These are phyloP conservation scores for Gobio occitaniae DNA, from an alignment of 2,797 vertebrate genomes.

Conservation along the genomic window DNA sequence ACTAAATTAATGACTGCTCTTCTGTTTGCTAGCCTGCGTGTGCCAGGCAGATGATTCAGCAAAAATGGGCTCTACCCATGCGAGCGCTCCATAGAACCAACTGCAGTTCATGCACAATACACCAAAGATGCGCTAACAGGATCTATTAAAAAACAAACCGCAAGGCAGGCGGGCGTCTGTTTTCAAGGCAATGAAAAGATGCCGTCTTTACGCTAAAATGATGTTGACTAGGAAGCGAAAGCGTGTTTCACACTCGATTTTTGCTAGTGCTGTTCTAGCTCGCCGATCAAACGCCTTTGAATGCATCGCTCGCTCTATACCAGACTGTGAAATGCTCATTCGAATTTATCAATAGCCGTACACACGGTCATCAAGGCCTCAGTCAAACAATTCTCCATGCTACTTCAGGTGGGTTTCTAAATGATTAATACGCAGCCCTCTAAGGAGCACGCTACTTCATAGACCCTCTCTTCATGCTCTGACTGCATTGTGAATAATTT, in stretches of 20 bases:
- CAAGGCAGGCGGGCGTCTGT: neutral
- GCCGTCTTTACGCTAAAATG: neutral
- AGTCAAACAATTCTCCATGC: slow-evolving; percentile 40
- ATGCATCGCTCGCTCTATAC: neutral
- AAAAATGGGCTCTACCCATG: slow-evolving; percentile 64
- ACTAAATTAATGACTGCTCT: slow-evolving; percentile 79
- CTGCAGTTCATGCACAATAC: slow-evolving; percentile 57
- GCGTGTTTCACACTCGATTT: slow-evolving; percentile 22
- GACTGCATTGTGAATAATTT: slow-evolving; percentile 56
- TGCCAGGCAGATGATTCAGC: slow-evolving; percentile 74
- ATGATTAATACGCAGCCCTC: slow-evolving; percentile 48
- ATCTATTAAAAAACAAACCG: slow-evolving; percentile 47
- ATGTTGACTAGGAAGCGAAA: slow-evolving; percentile 17
- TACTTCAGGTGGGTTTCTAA: slow-evolving; percentile 41
- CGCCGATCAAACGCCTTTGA: slow-evolving; percentile 1
- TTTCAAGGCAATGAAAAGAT: slow-evolving; percentile 12
- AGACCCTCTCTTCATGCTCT: slow-evolving; percentile 42
- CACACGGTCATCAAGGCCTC: slow-evolving; percentile 39
- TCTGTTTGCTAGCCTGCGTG: slow-evolving; percentile 72
- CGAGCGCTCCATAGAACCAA: slow-evolving; percentile 54
- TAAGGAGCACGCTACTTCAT: slow-evolving; percentile 39
- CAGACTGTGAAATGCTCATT: slow-evolving; percentile 31
- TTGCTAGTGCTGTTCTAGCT: slow-evolving; percentile 8
- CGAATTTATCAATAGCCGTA: slow-evolving; percentile 28
- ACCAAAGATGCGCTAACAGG: slow-evolving; percentile 49